Evolutionary conservation across 1,140 invertebrate species (phyloP).

Genomic region (Eubasilissa regina): DNA sequence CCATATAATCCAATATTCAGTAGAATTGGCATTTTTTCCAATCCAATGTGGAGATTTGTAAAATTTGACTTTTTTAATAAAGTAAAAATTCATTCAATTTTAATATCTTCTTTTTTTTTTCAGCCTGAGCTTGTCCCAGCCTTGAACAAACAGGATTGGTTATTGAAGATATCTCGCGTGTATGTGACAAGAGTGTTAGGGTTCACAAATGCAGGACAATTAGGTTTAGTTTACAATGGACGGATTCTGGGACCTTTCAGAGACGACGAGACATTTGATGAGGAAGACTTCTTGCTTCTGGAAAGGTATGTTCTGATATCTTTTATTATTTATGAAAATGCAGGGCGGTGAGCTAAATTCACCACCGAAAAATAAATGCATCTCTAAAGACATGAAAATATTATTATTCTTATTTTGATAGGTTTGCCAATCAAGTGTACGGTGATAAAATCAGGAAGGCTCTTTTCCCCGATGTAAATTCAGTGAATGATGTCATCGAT

Average conservation of each 20-base stretch:
- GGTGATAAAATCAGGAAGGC: conserved; percentile 84
- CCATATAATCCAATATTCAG: too few species aligned
- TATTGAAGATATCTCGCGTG: conserved; percentile 76
- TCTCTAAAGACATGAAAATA: not conserved
- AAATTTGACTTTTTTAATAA: too few species aligned
- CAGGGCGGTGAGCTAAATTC: too few species aligned
- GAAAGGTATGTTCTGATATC: conserved; percentile 76
- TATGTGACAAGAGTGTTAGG: conserved; percentile 74
- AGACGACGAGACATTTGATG: conserved; percentile 84
- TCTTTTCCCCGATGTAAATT: conserved; percentile 71
- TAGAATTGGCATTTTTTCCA: too few species aligned
- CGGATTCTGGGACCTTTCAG: conserved; percentile 89
- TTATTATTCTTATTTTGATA: conserved; percentile 59
- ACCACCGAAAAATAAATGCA: too few species aligned
- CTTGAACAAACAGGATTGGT: conserved; percentile 70
- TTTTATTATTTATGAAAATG: not conserved
- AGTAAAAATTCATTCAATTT: conserved; percentile 38
- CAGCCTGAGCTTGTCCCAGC: conserved; percentile 68
- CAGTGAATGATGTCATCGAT: conserved; percentile 68
- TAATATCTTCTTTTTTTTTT: conserved; percentile 31
- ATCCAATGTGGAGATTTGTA: too few species aligned
- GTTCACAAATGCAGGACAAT: conserved; percentile 71
- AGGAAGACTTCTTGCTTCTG: conserved; percentile 92
- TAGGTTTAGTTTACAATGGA: conserved; percentile 91
- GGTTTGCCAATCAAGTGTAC: conserved; percentile 80